Base-by-base conservation (phyloP, 2,888 invertebrate species). In the Drosophila heteroneura region DNA sequence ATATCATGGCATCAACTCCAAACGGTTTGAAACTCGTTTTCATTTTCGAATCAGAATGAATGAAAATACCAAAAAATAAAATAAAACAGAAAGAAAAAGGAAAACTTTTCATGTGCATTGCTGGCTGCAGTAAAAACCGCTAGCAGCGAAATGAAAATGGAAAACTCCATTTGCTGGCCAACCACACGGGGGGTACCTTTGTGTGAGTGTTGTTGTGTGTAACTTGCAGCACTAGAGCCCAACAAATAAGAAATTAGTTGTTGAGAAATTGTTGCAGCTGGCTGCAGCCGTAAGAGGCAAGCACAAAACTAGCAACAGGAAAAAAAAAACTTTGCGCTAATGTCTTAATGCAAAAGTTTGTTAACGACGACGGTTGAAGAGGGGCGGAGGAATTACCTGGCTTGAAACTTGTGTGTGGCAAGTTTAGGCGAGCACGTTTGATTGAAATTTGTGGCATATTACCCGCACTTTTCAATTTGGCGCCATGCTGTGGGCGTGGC, bases 311-410 rank as follows among this genome's bases (percentile, higher is more conserved):
- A 65, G 70, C 74, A 88, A 75, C 62, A 76, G 76, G 59, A n/a
- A n/a, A 79, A 71, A 67, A 69, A 78, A 87, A 76, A 89, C 74
- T 80, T 89, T 85, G 70, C 90, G 79, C 91, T 89, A 89, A 89
- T 89, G 89, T 90, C 91, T 89, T 89, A 89, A 89, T 89, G 89
- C 82, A 86, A 89, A 89, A 89, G 89, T 89, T 89, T 89, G 91
- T 88, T 82, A 76, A 81, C 70, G 66, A 32, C 33, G 32, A 4
- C 26, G 68, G 44, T 26, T 22, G 14, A 59, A 41, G 54, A 41
- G 16, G n/a, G 22, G 5, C 7, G n/a, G 10, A 28, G 49, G 6
- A 39, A 30, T 58, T 72, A 82, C 79, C 83, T 82, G 80, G 63
- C 81, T 74, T 61, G 75, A 82, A 90, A 85, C 70, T 88, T 87